Evolutionary conservation across 1,140 invertebrate species (phyloP).

Genomic region (Ceratitis capitata): DNA sequence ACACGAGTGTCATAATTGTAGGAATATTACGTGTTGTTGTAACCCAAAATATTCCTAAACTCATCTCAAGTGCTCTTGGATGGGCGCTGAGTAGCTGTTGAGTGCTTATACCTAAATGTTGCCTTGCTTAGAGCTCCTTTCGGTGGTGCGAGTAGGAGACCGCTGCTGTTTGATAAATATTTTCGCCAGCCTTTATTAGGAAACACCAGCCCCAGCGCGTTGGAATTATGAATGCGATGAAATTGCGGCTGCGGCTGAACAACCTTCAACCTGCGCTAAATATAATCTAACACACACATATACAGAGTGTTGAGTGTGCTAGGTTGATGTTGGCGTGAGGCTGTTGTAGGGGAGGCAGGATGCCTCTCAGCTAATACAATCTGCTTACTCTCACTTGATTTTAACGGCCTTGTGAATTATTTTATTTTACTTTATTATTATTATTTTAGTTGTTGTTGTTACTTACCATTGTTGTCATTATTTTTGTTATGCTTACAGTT

Average conservation of each 20-base stretch:
- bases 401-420: background rate
- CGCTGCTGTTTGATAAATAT: background rate
- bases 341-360: background rate
- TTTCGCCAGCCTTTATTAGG: background rate
- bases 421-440: too few relatives aligned
- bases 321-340: background rate
- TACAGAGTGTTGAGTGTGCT: background rate
- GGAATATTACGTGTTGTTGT: too few relatives aligned
- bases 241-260: background rate
- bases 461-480: background rate
- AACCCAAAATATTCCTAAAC: background rate
- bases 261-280: background rate
- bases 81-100: slow-evolving; percentile 26
- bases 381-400: background rate
- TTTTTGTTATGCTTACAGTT: background rate
- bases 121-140: background rate
- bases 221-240: background rate
- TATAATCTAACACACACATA: background rate
- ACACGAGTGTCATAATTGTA: too few relatives aligned
- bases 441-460: background rate
- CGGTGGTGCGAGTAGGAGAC: background rate
- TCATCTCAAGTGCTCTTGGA: background rate
- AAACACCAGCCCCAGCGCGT: background rate
- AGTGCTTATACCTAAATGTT: slow-evolving; percentile 1
- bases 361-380: background rate